Evolutionary conservation across 2,113 vertebrate species (phyloP), one percentile per base, ranked within the genome.

Genomic region (Atherinomorus stipes): DNA sequence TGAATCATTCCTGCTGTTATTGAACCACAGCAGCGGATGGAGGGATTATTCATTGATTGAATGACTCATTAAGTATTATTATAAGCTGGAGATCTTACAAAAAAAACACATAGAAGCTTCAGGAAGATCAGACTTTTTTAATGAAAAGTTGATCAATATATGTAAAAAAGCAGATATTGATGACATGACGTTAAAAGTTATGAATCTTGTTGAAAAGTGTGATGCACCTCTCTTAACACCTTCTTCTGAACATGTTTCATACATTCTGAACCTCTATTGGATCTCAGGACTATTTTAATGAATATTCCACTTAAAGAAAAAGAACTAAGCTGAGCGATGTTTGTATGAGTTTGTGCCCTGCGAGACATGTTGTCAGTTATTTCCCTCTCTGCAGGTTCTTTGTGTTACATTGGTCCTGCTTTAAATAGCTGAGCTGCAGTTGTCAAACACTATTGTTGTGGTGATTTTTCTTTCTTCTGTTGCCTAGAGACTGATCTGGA

Each of bases 401-500:
- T 38, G 37, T 60, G 53, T 81, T 73, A 22, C 71, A 73, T 79
- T 61, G 31, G 66, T 58, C 19, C 65, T 37, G 68, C 74, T 83
- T 86, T 83, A 85, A 88, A 85, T 83, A 83, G 77, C 76, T 6
- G 63, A 74, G 69, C 66, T 50, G 68, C 9, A 59, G 21, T 61
- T 54, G 61, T 65, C 54, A 66, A 58, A 78, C 74, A 8, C 72
- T 4, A 67, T 70, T 58, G 82, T 66, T 76, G 25, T 51, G 54
- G 77, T 50, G 65, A 85, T 78, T 81, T 58, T 71, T 74, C 50
- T 78, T 81, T 87, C 63, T 75, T 68, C 59, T 4, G 89, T 89
- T 90, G 85, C 89, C 77, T 83, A n/a, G 89, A 84, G 74, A 89
- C 87, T 0, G 74, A 83, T 80, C 22, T 54, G 56, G 68, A 80